phyloP scores from a whole-genome alignment of 2,797 vertebrate genomes.

The Ataeniobius toweri region DNA sequence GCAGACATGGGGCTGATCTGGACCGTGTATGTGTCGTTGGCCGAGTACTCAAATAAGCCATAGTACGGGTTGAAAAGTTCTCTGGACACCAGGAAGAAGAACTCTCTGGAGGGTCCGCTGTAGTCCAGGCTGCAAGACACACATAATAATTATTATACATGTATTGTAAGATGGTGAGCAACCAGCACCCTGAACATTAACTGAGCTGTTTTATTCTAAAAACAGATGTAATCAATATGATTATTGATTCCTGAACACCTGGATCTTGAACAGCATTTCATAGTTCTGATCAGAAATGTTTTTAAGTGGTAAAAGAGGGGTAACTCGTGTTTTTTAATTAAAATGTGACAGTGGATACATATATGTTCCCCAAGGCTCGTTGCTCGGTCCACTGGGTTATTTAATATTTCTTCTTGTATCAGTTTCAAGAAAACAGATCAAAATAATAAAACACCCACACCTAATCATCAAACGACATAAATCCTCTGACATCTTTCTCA shows the following conservation, averaged over 20 bases:
- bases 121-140: constrained; percentile 89
- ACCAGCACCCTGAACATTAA: too few species aligned
- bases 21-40: constrained; percentile 98
- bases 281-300: too few species aligned
- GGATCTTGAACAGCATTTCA: too few species aligned
- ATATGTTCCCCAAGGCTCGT: not conserved
- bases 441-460: too few species aligned
- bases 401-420: not conserved
- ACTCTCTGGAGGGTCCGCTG: constrained; percentile 96
- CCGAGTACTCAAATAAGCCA: constrained; percentile 97
- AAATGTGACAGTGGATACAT: too few species aligned
- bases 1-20: constrained; percentile 99
- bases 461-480: not conserved
- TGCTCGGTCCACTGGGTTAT: not conserved
- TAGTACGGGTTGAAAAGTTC: constrained; percentile 98
- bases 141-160: not conserved
- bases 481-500: constrained; percentile 70
- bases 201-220: too few species aligned
- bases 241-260: too few species aligned
- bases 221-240: too few species aligned
- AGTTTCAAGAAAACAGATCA: too few species aligned
- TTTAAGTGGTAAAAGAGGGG: not conserved
- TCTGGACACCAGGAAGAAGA: constrained; percentile 97
- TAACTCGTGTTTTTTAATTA: not conserved
- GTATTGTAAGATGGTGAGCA: not conserved